Conservation (phyloP, 1,140 invertebrate species). For the Neodiprion lecontei region DNA sequence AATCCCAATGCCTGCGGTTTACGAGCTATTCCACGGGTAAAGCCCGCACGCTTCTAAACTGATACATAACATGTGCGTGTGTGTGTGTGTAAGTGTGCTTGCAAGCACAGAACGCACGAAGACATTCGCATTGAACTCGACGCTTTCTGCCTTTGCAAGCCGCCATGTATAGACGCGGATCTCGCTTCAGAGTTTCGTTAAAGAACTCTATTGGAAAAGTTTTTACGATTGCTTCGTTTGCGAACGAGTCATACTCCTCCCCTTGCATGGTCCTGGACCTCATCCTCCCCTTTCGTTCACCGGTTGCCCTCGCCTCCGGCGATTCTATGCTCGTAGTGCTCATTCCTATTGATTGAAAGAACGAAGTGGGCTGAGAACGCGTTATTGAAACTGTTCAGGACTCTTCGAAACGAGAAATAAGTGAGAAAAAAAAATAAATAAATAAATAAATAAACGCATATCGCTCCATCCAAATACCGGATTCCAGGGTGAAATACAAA, state of each 20-base stretch:
- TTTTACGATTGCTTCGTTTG: slow-evolving; percentile 39
- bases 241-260: slow-evolving; percentile 1
- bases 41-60: not conserved
- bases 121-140: too few species aligned
- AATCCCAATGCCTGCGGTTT: not conserved
- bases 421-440: too few species aligned
- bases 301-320: not conserved
- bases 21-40: not conserved
- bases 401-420: too few species aligned
- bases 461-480: too few species aligned
- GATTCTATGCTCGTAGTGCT: not conserved
- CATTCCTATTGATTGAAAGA: not conserved
- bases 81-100: not conserved
- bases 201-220: slow-evolving; percentile 40
- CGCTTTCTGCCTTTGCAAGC: not conserved
- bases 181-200: slow-evolving; percentile 26
- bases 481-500: too few species aligned
- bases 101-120: not conserved
- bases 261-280: not conserved
- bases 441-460: too few species aligned
- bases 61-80: not conserved
- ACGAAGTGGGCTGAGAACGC: not conserved
- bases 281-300: not conserved
- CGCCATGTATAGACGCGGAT: not conserved
- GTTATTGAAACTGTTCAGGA: slow-evolving; percentile 1